Evolutionary conservation across 2,797 vertebrate genomes (phyloP), one percentile per base, ranked within the genome.

Genomic region (Cossypha polioptera): DNA sequence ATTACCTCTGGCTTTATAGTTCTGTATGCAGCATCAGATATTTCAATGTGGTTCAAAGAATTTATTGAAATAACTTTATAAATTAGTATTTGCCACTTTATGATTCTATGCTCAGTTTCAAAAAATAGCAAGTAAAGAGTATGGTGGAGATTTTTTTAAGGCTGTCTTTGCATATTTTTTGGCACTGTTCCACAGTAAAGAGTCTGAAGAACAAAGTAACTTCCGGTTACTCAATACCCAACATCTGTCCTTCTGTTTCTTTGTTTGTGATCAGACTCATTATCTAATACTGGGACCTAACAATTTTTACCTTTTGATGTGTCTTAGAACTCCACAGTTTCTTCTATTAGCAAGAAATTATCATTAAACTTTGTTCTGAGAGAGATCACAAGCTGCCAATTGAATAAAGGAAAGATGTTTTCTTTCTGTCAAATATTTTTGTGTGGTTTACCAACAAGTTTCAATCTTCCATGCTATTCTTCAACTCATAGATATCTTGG

Each of bases 141-240:
- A 78, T 25, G 17, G 58, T 82, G 57, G 38, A 59, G 4, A 0
- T 1, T 81, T 94, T 95, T 94, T 92, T 54, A 84, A 94, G 92
- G 50, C 42, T 93, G 91, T 89, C 53, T 83, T 94, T 93, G 73
- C 40, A 4, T 74, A 74, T 91, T 96, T 86, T 94, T 80, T 47
- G 92, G 69, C 88, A 55, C 11, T 79, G n/a, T 91, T 83, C 59
- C 79, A 84, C 61, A 79, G 22, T 61, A 48, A 85, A 47, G 11
- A 54, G 53, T 29, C 74, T 88, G 69, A 94, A 94, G 82, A 88
- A 66, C n/a, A 78, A 95, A 93, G n/a, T 87, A 58, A 90, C 20
- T 95, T 84, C 68, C 45, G 57, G 29, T 90, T 94, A 91, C 95
- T 95, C 65, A 92, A 1, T 22, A 81, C 20, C 92, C 94, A 95